Evolutionary conservation across 2,113 vertebrate species (phyloP).

Genomic region (Petaurus breviceps): DNA sequence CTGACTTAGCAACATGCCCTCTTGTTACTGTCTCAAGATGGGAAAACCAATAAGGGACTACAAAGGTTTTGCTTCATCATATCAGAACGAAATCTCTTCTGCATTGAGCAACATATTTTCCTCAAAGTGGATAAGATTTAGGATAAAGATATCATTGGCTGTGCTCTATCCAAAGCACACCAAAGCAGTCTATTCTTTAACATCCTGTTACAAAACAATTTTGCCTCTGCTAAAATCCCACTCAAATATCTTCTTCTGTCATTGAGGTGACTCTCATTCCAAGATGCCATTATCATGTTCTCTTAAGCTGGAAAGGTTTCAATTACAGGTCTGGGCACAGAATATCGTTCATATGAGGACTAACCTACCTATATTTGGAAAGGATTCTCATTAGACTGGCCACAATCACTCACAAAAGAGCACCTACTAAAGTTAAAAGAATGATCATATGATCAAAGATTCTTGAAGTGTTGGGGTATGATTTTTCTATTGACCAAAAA

Average conservation of each 20-base stretch:
- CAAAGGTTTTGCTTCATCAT: neutral
- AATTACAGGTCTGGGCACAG: neutral
- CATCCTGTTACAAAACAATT: neutral
- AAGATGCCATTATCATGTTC: neutral
- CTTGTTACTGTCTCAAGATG: neutral
- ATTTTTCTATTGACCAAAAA: neutral
- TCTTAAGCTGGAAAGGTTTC: neutral
- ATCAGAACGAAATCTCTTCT: neutral
- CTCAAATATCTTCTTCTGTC: neutral
- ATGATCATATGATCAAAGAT: neutral
- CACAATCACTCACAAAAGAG: neutral
- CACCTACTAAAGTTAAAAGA: neutral
- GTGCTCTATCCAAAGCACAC: neutral
- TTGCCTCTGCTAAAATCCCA: neutral
- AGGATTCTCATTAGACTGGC: neutral
- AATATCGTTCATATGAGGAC: neutral
- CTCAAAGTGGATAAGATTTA: neutral
- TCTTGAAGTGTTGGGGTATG: neutral
- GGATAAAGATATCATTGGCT: neutral
- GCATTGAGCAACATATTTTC: neutral
- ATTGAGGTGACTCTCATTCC: neutral
- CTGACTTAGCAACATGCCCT: neutral
- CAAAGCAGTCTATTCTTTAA: neutral
- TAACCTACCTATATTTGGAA: neutral
- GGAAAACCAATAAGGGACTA: neutral